Evolutionary conservation across 2,797 vertebrate species (phyloP), one percentile per base, ranked within the genome.

Genomic region (Buceros bicornis): DNA sequence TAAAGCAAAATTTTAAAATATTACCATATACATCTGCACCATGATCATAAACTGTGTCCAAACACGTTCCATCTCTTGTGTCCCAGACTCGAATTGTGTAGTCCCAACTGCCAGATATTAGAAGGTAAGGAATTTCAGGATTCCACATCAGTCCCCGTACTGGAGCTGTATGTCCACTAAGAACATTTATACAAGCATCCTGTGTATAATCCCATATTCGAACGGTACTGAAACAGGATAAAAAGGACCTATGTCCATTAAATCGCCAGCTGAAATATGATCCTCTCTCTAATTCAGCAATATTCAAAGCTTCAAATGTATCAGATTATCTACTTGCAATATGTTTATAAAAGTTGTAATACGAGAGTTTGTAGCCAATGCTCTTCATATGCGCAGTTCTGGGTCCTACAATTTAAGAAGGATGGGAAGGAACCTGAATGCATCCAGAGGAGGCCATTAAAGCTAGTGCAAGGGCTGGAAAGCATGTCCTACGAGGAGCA

Each of bases 171-270:
- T 99, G 99, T 47, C 99, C 99, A 67, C 98, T 99, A 71, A 99
- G 98, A 74, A 99, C 97, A 79, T 98, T 99, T 97, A 99, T 99
- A 78, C 99, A 99, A 13, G 99, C 98, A 48, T 99, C 99, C 94
- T 99, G 98, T 50, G 99, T 99, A 92, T 99, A 99, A 97, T 99
- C 99, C 99, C 99, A 99, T 94, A 99, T 99, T 67, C 99, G 98
- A 74, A 99, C 99, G 47, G 99, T 99, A 45, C 99, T 99, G 97
- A 97, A 96, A 96, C 22, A 97, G 76, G 48, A 95, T 47, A 84
- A 84, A 82, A 80, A 29, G 70, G 7, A 79, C 20, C 7, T 28
- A 21, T 16, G 65, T 82, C 16, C 13, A 66, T 72, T 37, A 91
- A 73, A 51, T 64, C 45, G 48, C 28, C 16, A 22, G 40, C 5